Percentiles rank a stretch among this genome's conserved stretches.
These are phyloP conservation scores for Stercorarius parasiticus DNA, from an alignment of 2,113 vertebrate species.

Conservation along the genomic window DNA sequence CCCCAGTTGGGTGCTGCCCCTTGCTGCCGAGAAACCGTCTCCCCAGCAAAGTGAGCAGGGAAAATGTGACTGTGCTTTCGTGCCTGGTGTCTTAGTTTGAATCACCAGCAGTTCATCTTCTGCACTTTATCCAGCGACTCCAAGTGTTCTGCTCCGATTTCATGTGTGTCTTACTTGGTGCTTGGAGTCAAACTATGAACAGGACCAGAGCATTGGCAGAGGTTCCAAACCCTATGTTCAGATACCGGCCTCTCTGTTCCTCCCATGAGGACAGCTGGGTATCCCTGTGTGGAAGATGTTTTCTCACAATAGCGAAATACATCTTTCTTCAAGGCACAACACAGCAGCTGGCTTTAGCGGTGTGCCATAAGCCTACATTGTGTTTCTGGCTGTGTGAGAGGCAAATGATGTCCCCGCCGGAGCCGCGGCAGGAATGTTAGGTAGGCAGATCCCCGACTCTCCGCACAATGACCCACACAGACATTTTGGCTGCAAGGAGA, in stretches of 20 bases:
- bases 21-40: background rate
- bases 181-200: background rate
- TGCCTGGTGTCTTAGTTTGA: background rate
- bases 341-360: background rate
- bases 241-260: rapidly evolving
- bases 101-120: background rate
- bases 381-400: background rate
- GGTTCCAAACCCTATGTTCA: background rate
- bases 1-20: background rate
- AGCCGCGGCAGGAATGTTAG: background rate
- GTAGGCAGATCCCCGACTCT: slow-evolving; percentile 11
- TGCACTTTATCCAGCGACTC: background rate
- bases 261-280: rapidly evolving
- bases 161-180: background rate
- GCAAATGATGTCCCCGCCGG: rapidly evolving
- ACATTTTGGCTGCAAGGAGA: background rate
- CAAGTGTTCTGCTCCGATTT: background rate
- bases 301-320: background rate
- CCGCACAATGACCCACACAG: background rate
- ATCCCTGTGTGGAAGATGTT: background rate
- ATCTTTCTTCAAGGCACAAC: background rate
- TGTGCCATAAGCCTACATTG: background rate
- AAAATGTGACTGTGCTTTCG: background rate
- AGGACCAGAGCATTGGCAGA: background rate
- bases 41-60: background rate